A percentile compares a stretch with the other conserved stretches of the same genome.
Evolutionary conservation across 2,888 invertebrate genomes (phyloP).

Genomic region (Xylota segnis): DNA sequence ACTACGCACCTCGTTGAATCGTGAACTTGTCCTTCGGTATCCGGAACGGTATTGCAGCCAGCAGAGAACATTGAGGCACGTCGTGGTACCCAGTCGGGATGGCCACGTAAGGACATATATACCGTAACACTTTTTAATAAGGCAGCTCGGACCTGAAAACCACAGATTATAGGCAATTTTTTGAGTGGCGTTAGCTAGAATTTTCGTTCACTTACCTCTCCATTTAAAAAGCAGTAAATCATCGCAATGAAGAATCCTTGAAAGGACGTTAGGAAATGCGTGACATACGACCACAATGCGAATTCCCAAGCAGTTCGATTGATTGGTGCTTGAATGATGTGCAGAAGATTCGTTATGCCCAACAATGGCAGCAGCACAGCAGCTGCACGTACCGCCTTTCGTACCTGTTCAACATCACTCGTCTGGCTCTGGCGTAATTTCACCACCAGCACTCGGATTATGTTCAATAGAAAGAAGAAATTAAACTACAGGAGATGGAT

Average conservation of each 20-base stretch:
- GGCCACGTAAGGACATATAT: slow-evolving; percentile 84
- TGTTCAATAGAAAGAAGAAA: slow-evolving; percentile 91
- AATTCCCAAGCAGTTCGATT: slow-evolving; percentile 89
- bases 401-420: slow-evolving; percentile 90
- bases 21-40: slow-evolving; percentile 81
- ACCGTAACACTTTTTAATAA: slow-evolving; percentile 84
- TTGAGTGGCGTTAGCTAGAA: background rate
- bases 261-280: slow-evolving; percentile 92
- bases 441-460: slow-evolving; percentile 91
- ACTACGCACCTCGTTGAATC: slow-evolving; percentile 79
- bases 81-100: slow-evolving; percentile 83
- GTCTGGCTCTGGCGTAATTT: slow-evolving; percentile 90
- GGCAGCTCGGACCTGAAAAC: slow-evolving; percentile 84
- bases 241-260: slow-evolving; percentile 93
- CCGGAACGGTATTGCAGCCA: slow-evolving; percentile 83
- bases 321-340: slow-evolving; percentile 89
- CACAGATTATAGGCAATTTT: background rate
- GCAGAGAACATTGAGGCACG: slow-evolving; percentile 84
- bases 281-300: slow-evolving; percentile 91
- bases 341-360: slow-evolving; percentile 91
- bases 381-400: slow-evolving; percentile 93
- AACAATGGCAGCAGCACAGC: slow-evolving; percentile 91
- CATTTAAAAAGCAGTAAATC: slow-evolving; percentile 93
- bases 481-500: slow-evolving; percentile 87
- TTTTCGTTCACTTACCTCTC: slow-evolving; percentile 87